These are phyloP conservation scores for Drosophila mercatorum DNA, from an alignment of 2,888 invertebrate species.

Conservation along the genomic window DNA sequence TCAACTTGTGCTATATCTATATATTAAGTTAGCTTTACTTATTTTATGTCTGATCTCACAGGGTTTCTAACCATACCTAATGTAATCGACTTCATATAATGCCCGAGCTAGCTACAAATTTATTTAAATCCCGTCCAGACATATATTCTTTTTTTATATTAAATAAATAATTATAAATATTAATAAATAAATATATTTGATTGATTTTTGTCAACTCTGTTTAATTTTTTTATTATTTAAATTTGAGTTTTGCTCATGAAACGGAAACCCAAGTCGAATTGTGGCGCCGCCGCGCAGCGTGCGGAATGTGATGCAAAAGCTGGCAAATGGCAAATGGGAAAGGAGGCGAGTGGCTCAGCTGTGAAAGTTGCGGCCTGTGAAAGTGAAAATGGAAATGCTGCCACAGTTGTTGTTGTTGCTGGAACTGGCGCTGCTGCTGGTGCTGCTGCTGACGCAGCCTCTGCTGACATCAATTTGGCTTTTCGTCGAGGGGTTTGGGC, in stretches of 20 bases:
- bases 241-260: conserved; percentile 29
- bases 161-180: too few relatives aligned
- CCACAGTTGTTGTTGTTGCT: not conserved
- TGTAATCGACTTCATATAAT: too few relatives aligned
- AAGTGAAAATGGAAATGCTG: conserved; percentile 67
- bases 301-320: conserved; percentile 61
- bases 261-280: conserved; percentile 45
- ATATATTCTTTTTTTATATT: too few relatives aligned
- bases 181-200: too few relatives aligned
- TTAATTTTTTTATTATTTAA: not conserved
- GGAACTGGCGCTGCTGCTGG: not conserved
- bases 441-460: not conserved
- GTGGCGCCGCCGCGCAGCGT: conserved; percentile 32
- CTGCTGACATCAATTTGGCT: conserved; percentile 65
- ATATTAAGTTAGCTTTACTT: too few relatives aligned
- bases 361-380: conserved; percentile 61
- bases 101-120: too few relatives aligned
- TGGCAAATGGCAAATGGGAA: conserved; percentile 28
- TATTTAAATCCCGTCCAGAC: too few relatives aligned
- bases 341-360: conserved; percentile 27
- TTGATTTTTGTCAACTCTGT: not conserved
- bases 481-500: not conserved
- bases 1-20: too few relatives aligned
- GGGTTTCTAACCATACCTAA: too few relatives aligned
- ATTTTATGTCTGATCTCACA: too few relatives aligned